Evolutionary conservation across 2,888 invertebrate genomes (phyloP).

Genomic region (Agrypnus murinus): DNA sequence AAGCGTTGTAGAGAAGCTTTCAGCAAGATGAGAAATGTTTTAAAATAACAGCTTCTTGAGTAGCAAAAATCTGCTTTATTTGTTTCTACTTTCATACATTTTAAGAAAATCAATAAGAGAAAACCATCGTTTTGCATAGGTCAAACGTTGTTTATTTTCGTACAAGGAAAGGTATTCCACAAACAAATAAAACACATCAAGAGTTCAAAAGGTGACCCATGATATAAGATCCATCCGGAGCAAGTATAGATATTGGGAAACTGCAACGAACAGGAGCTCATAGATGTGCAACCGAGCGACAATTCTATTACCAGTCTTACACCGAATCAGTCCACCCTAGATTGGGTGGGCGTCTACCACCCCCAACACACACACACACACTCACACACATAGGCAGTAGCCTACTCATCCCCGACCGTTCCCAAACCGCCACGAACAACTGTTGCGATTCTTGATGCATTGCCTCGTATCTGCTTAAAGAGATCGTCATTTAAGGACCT

Average conservation of each 20-base stretch:
- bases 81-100: too few relatives aligned
- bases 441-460: slow-evolving; percentile 55
- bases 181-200: slow-evolving; percentile 41
- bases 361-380: slow-evolving; percentile 46
- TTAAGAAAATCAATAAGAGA: too few relatives aligned
- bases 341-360: slow-evolving; percentile 52
- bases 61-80: too few relatives aligned
- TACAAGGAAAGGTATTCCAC: slow-evolving; percentile 27
- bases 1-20: too few relatives aligned
- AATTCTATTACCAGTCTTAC: slow-evolving; percentile 61
- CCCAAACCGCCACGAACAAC: slow-evolving; percentile 54
- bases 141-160: slow-evolving; percentile 29
- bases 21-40: too few relatives aligned
- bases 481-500: slow-evolving; percentile 39
- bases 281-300: slow-evolving; percentile 58
- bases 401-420: slow-evolving; percentile 33
- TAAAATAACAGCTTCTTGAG: too few relatives aligned
- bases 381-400: too few relatives aligned
- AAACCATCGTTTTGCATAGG: slow-evolving; percentile 40
- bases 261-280: slow-evolving; percentile 54
- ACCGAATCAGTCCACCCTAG: slow-evolving; percentile 55
- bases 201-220: slow-evolving; percentile 48
- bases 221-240: slow-evolving; percentile 55
- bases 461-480: slow-evolving; percentile 47
- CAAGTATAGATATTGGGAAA: slow-evolving; percentile 52